Evolutionary conservation across 2,888 invertebrate species (phyloP), one percentile per base, ranked within the genome.

Genomic region (Crocallis elinguaria): DNA sequence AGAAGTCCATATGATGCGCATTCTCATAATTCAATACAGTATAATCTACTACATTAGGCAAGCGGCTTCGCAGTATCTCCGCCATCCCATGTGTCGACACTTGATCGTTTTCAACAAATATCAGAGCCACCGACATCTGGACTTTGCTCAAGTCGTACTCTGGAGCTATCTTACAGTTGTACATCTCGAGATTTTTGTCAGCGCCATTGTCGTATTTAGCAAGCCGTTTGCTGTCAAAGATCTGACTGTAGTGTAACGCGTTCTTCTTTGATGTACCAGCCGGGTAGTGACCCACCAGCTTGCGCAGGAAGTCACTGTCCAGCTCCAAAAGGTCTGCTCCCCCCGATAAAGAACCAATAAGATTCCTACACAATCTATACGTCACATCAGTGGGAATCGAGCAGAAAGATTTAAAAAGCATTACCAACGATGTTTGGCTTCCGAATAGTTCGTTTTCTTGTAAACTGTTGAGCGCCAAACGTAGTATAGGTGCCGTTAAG

Each of bases 11-110:
- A 25, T 79, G 77, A 25, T 69, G 73, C 42, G 66, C 65, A 8
- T 43, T 9, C 0, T 48, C 19, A 6, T 57, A 48, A 0, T 62
- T 53, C 14, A 64, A 38, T 0, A 70, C 43, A 9, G 60, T 46
- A 32, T 71, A 60, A 1, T 66, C 49, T 1, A 70, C 67, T 0
- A 77, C 66, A 17, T 73, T 73, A 0, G 69, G 67, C n/a, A 78
- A 49, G 8, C 52, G 37, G 0, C 44, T 23, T 0, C 46, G 42
- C n/a, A 77, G 52, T 1, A 52, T 37, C 0, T 56, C 57, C 3
- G 67, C 67, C 12, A 77, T 72, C 2, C 49, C 42, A 0, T 66
- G 3, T 1, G 62, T 56, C 0, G 72, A 57, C 1, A 77, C 14
- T 3, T 38, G 29, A 23, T 79, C 79, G 19, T 74, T 75, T 13